Conservation (phyloP, 2,113 vertebrate genomes). For the Corvus hawaiiensis region DNA sequence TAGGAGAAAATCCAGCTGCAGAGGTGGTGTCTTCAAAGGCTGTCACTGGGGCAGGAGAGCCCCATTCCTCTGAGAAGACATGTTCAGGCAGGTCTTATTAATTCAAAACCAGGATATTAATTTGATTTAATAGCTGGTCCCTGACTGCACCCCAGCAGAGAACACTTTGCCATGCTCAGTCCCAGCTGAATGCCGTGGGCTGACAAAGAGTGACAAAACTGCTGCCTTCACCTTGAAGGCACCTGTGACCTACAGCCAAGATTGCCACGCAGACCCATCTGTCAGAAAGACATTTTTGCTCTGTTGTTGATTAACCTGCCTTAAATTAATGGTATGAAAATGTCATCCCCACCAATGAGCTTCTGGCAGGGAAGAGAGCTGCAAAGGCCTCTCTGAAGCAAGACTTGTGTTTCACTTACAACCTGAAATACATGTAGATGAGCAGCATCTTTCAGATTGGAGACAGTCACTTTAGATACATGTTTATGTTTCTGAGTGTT, state of each 20-base stretch:
- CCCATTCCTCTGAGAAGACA: not conserved
- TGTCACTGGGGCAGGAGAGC: not conserved
- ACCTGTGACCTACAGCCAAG: not conserved
- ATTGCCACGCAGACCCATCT: not conserved
- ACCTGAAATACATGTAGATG: not conserved
- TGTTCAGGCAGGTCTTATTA: not conserved
- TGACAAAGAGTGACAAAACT: not conserved
- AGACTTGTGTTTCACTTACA: not conserved
- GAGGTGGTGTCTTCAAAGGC: not conserved
- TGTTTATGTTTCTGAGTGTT: not conserved
- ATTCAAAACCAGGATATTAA: not conserved
- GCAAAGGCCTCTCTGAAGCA: not conserved
- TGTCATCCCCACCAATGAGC: not conserved
- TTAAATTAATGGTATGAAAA: not conserved
- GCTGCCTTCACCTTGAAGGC: not conserved
- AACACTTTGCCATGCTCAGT: not conserved
- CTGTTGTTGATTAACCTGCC: not conserved
- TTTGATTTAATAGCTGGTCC: not conserved
- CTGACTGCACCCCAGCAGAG: not conserved
- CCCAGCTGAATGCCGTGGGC: not conserved
- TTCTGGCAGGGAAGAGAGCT: not conserved
- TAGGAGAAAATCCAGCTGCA: not conserved
- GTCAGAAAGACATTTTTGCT: not conserved
- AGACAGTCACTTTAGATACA: not conserved
- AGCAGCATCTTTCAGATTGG: not conserved